Conservation (phyloP, 2,888 invertebrate genomes). For the Watsonalla cultraria region DNA sequence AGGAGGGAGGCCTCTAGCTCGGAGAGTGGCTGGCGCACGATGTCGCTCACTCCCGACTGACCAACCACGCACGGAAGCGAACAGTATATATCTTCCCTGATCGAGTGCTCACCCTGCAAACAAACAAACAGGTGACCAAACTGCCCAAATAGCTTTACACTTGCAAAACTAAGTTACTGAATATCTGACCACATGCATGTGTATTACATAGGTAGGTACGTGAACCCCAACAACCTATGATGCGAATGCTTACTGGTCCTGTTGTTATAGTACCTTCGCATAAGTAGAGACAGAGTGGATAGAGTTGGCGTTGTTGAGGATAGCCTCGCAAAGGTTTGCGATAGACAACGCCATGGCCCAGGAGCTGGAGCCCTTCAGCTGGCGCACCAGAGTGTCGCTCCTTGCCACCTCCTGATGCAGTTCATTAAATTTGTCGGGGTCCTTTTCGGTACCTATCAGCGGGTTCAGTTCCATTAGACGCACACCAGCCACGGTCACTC, state of each 20-base stretch:
- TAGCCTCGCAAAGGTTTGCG: constrained; percentile 79
- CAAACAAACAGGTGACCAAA: background rate
- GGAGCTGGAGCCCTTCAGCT: constrained; percentile 87
- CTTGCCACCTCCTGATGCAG: constrained; percentile 86
- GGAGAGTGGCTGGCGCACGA: constrained; percentile 82
- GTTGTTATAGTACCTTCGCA: constrained; percentile 12
- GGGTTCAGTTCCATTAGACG: constrained; percentile 84
- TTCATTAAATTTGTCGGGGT: constrained; percentile 85
- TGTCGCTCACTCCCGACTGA: constrained; percentile 80
- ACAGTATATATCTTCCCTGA: constrained; percentile 85
- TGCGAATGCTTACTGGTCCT: too few species aligned
- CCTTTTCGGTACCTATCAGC: constrained; percentile 80
- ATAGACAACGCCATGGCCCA: constrained; percentile 89
- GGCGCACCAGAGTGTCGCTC: constrained; percentile 87
- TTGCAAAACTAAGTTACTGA: too few species aligned
- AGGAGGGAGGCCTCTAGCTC: constrained; percentile 76
- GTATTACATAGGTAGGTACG: too few species aligned
- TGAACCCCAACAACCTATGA: too few species aligned
- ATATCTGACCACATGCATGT: too few species aligned
- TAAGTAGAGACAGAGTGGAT: constrained; percentile 85
- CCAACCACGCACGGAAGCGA: constrained; percentile 86
- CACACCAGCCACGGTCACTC: constrained; percentile 90
- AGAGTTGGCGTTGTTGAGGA: constrained; percentile 81
- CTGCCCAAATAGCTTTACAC: too few species aligned
- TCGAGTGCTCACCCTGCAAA: constrained; percentile 83